Evolutionary conservation across 2,888 invertebrate genomes (phyloP), one percentile per base, ranked within the genome.

Genomic region (Parnassius smintheus): DNA sequence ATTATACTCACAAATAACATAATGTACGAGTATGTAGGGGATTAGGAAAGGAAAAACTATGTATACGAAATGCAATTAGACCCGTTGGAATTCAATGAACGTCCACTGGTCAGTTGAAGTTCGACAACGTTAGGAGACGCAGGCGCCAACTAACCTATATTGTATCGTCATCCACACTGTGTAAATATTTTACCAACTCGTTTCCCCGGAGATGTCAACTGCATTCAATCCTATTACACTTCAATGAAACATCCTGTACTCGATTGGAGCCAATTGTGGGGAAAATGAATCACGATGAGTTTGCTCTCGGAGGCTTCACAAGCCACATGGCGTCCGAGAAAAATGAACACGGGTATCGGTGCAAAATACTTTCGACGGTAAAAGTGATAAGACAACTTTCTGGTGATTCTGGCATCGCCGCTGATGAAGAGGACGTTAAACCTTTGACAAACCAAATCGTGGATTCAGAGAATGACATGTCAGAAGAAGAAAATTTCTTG

Each of bases 331-430:
- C 73, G 58, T 67, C 66, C 59, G 76, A 70, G 67, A 67, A 68
- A 69, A 69, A 67, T 68, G 70, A 69, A 72, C 72, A 60, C 22
- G 13, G 25, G 10, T 12, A 13, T 42, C 22, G 46, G 44, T 46
- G 51, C n/a, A 41, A 35, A 13, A 18, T 35, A 44, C 25, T 56
- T 57, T 45, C 63, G 58, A 57, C 35, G 54, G 48, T 56, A 59
- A 55, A 70, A 61, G 70, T 75, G 62, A 68, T 62, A 44, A 72
- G 77, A 22, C 79, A 80, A 61, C 62, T 69, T 35, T 82, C 82
- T 18, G 64, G 75, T 9, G 82, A 85, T 68, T 83, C 83, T 11
- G 85, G 82, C 1, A 79, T 82, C 18, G 75, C 72, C 44, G 80
- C 77, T 45, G 74, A 76, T 61, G 77, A 72, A 41, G 72, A 76